phyloP scores from a whole-genome alignment of 1,140 invertebrate species.

The Latrodectus geometricus region DNA sequence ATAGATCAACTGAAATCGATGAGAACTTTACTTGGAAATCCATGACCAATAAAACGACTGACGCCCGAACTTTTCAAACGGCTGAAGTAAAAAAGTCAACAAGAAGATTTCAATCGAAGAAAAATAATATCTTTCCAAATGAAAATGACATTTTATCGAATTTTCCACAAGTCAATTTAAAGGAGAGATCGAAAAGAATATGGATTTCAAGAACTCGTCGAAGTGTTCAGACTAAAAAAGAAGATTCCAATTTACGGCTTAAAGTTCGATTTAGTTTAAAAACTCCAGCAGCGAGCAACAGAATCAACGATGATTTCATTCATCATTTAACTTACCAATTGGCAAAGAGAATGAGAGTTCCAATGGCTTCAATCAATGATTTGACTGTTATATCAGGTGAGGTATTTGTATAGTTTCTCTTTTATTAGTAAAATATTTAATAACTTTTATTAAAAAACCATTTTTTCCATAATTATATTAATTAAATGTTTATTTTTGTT shows the following conservation, averaged over 20 bases:
- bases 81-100: not conserved
- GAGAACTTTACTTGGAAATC: not conserved
- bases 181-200: not conserved
- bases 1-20: not conserved
- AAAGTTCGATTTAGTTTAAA: constrained; percentile 28
- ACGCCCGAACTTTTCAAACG: not conserved
- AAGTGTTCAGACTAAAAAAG: not conserved
- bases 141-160: not conserved
- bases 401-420: not conserved
- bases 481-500: too few relatives aligned
- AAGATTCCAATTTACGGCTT: constrained; percentile 8
- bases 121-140: not conserved
- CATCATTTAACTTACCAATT: constrained; percentile 22
- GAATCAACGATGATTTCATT: constrained; percentile 11
- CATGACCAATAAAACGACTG: not conserved
- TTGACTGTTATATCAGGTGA: constrained; percentile 26
- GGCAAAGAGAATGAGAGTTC: constrained; percentile 31
- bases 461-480: too few relatives aligned
- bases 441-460: too few relatives aligned
- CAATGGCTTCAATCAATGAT: not conserved
- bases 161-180: not conserved
- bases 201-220: constrained; percentile 14
- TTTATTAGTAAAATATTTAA: too few relatives aligned
- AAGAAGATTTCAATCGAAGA: not conserved
- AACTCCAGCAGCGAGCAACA: not conserved